phyloP scores from a whole-genome alignment of 1,140 invertebrate species.

The Pogonomyrmex californicus region DNA sequence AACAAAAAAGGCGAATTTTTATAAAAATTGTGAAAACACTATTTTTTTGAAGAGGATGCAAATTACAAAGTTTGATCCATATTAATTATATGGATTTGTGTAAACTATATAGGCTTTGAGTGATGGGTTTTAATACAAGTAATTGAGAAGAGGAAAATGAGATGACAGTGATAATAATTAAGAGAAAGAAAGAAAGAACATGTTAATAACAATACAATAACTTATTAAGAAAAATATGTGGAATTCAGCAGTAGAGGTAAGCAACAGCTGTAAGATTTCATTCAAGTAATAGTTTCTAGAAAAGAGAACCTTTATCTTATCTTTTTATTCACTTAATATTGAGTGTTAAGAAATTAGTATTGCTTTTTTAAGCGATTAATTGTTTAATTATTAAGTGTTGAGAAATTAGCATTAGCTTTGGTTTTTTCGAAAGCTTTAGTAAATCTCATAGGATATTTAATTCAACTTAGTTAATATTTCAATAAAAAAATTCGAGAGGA shows the following conservation, averaged over 20 bases:
- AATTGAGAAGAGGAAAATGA: background rate
- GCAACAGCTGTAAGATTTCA: slow-evolving; percentile 8
- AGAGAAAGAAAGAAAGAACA: background rate
- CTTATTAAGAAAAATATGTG: background rate
- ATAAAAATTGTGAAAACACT: background rate
- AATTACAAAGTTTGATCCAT: background rate
- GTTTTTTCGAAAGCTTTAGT: background rate
- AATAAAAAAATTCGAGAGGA: background rate
- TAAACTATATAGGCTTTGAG: background rate
- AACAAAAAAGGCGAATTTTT: background rate
- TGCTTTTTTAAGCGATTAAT: slow-evolving; percentile 1
- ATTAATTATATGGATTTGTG: background rate
- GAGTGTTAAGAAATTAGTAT: background rate
- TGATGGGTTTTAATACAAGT: background rate
- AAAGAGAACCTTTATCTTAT: background rate
- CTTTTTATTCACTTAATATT: background rate
- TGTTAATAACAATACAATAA: background rate
- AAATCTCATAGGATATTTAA: slow-evolving; percentile 6
- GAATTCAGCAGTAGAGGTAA: background rate
- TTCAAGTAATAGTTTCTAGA: slow-evolving; percentile 7
- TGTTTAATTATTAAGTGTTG: background rate
- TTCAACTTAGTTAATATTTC: background rate
- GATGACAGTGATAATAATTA: slow-evolving; percentile 7
- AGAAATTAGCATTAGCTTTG: background rate
- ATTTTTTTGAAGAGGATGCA: background rate